A percentile compares a stretch with the other conserved stretches of the same genome.
These are phyloP conservation scores for Hyppa rectilinea DNA, from an alignment of 2,888 invertebrate species.

Conservation along the genomic window DNA sequence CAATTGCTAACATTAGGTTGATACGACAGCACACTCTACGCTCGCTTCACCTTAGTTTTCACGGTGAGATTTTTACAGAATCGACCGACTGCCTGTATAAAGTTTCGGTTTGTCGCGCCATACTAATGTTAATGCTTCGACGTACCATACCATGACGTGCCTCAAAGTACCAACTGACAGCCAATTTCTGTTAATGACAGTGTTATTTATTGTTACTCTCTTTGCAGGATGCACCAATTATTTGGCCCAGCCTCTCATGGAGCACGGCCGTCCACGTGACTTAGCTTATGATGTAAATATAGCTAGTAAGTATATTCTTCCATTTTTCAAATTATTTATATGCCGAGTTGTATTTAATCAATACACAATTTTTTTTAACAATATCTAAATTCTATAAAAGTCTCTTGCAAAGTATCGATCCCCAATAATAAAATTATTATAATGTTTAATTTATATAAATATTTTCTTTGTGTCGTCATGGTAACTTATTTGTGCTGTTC, in stretches of 20 bases:
- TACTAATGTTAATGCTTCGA: neutral
- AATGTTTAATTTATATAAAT: too few relatives aligned
- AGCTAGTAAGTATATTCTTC: slow-evolving; percentile 81
- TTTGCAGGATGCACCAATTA: slow-evolving; percentile 87
- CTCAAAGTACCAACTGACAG: neutral
- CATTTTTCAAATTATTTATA: neutral
- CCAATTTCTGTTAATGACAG: neutral
- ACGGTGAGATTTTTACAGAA: too few relatives aligned
- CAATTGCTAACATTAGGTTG: too few relatives aligned
- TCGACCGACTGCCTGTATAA: too few relatives aligned
- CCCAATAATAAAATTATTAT: neutral
- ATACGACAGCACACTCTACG: too few relatives aligned
- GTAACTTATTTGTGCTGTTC: neutral
- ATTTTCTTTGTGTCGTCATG: neutral
- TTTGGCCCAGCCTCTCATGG: slow-evolving; percentile 80
- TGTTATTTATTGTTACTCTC: slow-evolving; percentile 55
- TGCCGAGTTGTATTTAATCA: neutral
- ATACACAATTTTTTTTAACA: too few relatives aligned
- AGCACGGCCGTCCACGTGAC: slow-evolving; percentile 76
- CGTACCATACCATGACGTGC: neutral
- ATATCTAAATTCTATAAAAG: neutral
- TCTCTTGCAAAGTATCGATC: neutral
- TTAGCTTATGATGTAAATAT: slow-evolving; percentile 83
- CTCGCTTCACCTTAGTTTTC: too few relatives aligned
- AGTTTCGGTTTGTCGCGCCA: neutral